Conservation (phyloP, 1,140 invertebrate genomes). For the Campoletis sonorensis region DNA sequence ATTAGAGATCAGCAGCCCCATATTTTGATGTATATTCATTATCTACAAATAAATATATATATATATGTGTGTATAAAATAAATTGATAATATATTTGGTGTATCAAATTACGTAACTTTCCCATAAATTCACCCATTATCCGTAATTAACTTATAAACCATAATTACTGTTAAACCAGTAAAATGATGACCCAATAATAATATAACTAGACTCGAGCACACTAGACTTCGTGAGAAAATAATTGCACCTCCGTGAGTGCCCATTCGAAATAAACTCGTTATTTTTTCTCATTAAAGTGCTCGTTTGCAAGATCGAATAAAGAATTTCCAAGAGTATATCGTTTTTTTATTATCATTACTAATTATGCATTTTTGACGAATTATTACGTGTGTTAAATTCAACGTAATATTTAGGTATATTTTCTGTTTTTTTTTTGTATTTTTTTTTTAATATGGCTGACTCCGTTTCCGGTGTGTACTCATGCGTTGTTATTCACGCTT, state of each 20-base stretch:
- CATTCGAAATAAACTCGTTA: constrained; percentile 1
- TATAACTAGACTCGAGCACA: too few species aligned
- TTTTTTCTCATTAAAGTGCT: not conserved
- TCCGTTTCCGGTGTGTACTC: not conserved
- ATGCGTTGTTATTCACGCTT: constrained; percentile 4
- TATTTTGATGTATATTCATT: not conserved
- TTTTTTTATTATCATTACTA: not conserved
- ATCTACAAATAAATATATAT: too few species aligned
- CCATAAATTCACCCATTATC: too few species aligned
- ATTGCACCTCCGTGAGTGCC: too few species aligned
- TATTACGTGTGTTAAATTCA: not conserved
- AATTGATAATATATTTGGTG: too few species aligned
- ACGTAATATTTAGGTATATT: not conserved
- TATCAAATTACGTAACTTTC: too few species aligned
- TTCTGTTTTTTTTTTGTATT: not conserved
- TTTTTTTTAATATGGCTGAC: not conserved
- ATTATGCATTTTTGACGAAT: not conserved
- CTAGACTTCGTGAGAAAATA: too few species aligned
- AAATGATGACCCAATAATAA: too few species aligned
- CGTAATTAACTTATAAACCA: too few species aligned
- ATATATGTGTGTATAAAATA: too few species aligned
- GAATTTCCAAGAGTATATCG: not conserved
- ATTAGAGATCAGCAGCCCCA: not conserved
- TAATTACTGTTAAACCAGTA: too few species aligned
- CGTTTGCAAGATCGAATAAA: not conserved